Conservation (phyloP, 2,113 vertebrate species). For the Hydropotes inermis region DNA sequence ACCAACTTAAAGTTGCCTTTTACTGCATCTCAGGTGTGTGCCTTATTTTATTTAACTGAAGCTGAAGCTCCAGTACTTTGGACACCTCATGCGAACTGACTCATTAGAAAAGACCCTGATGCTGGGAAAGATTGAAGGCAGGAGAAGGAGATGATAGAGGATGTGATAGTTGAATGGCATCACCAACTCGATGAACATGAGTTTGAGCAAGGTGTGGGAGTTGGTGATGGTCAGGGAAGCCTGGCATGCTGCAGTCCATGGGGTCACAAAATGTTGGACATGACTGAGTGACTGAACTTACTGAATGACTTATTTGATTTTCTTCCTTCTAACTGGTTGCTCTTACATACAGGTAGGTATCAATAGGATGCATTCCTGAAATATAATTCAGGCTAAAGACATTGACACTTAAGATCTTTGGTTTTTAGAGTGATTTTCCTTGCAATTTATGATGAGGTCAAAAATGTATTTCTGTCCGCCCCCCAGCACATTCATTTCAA, state of each 20-base stretch:
- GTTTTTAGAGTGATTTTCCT: background rate
- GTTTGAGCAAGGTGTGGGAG: background rate
- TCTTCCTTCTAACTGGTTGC: background rate
- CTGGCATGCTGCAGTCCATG: background rate
- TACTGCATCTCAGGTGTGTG: accelerated
- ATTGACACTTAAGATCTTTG: background rate
- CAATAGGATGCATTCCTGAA: background rate
- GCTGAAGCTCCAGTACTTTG: background rate
- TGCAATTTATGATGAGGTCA: background rate
- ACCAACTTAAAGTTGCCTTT: background rate
- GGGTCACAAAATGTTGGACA: background rate
- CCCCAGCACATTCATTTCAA: background rate
- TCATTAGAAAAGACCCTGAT: background rate
- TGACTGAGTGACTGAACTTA: background rate
- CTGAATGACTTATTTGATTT: background rate
- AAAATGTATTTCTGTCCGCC: background rate
- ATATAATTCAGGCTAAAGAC: background rate
- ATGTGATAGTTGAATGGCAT: background rate
- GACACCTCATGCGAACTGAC: background rate
- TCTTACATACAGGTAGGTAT: background rate
- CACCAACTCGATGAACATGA: background rate
- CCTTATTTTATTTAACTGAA: background rate
- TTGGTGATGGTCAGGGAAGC: background rate
- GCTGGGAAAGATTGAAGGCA: background rate
- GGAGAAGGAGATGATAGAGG: background rate